phyloP scores from a whole-genome alignment of 2,113 vertebrate species.

The Mola mola region DNA sequence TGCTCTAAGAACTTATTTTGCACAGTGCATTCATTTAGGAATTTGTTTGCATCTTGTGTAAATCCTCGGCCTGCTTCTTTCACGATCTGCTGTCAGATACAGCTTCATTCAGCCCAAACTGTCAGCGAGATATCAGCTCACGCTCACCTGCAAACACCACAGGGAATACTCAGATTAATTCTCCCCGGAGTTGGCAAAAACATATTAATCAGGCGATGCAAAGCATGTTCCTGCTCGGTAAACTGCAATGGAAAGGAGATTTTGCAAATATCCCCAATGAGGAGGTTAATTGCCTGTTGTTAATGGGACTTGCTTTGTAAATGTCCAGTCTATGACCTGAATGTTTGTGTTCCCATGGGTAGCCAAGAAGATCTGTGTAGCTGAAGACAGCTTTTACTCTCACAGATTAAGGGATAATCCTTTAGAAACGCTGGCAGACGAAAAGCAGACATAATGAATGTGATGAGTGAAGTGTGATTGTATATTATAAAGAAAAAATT shows the following conservation, averaged over 20 bases:
- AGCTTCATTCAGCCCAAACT: constrained; percentile 50
- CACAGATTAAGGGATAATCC: constrained; percentile 63
- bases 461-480: constrained; percentile 22
- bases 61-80: constrained; percentile 18
- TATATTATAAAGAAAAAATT: constrained; percentile 27
- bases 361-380: constrained; percentile 45
- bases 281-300: constrained; percentile 59
- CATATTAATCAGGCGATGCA: constrained; percentile 65
- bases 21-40: constrained; percentile 8
- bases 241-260: constrained; percentile 53
- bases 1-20: not conserved
- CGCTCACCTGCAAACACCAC: constrained; percentile 52
- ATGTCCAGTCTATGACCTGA: constrained; percentile 40
- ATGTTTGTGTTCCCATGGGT: constrained; percentile 35
- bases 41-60: constrained; percentile 26
- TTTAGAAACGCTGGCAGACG: constrained; percentile 51
- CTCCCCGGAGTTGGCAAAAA: constrained; percentile 50
- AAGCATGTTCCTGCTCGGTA: constrained; percentile 60
- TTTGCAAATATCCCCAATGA: constrained; percentile 56
- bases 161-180: constrained; percentile 62
- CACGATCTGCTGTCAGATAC: constrained; percentile 28
- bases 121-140: constrained; percentile 51
- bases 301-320: constrained; percentile 47
- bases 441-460: constrained; percentile 52
- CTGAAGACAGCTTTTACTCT: constrained; percentile 34